Conservation (phyloP, 2,888 invertebrate species). For the Oeneis ivallda region DNA sequence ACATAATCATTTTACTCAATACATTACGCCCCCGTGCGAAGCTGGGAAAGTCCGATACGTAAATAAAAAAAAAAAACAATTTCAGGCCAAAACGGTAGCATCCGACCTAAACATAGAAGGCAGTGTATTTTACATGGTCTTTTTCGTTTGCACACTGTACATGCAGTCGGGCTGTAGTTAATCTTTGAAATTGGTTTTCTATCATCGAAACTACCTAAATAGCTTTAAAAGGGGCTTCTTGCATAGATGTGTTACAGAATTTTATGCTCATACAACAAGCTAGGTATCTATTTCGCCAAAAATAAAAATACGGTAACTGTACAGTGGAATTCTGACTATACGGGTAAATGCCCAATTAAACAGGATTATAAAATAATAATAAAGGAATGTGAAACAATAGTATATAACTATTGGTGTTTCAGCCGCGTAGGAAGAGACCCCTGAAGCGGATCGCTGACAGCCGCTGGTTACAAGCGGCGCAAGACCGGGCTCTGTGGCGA, state of each 20-base stretch:
- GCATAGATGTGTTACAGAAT: neutral
- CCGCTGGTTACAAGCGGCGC: too few relatives aligned
- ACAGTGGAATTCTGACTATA: too few relatives aligned
- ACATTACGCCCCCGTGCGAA: neutral
- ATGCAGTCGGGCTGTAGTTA: conserved; percentile 18
- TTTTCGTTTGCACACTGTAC: conserved; percentile 21
- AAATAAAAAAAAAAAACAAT: conserved; percentile 6
- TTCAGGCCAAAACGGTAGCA: conserved; percentile 3
- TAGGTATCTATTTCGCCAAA: neutral
- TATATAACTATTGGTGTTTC: too few relatives aligned
- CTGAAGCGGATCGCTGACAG: too few relatives aligned
- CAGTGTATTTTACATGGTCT: conserved; percentile 10
- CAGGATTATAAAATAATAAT: too few relatives aligned
- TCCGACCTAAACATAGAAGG: conserved; percentile 11
- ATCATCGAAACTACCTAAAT: conserved; percentile 18
- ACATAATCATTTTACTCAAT: neutral
- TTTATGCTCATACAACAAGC: neutral
- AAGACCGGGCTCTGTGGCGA: too few relatives aligned
- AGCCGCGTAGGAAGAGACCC: too few relatives aligned
- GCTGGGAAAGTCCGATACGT: neutral
- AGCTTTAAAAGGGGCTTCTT: conserved; percentile 15
- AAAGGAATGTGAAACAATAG: too few relatives aligned
- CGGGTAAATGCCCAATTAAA: too few relatives aligned
- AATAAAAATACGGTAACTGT: too few relatives aligned
- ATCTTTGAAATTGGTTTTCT: conserved; percentile 24